Base-by-base conservation (phyloP, 2,888 invertebrate species). In the Allolobophora icterica region DNA sequence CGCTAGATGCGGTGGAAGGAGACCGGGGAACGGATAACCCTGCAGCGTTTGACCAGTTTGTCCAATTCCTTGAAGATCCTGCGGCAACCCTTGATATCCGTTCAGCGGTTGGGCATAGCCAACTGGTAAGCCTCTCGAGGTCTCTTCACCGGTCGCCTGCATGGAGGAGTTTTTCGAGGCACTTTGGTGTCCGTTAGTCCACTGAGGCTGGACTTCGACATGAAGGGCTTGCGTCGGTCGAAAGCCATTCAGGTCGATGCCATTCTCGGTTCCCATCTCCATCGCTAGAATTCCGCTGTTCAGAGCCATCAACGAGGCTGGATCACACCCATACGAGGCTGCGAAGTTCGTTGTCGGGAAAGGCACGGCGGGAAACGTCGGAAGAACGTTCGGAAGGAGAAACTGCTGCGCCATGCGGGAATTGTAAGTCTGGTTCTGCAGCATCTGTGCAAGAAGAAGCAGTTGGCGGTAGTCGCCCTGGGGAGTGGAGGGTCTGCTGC, bases 21-120 rank as follows among this genome's bases (percentile, higher is more conserved):
- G 71, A n/a, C 71, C 71, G n/a, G 71, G 71, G n/a, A 71, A 71
- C 71, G 71, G 71, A 71, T 71, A n/a, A n/a, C 71, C 71, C 71
- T 71, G 71, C 71, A 71, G 30, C 30, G 71, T 13, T n/a, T 71
- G 71, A n/a, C 71, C 71, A 71, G n/a, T 0, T 30, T n/a, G n/a
- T 30, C 71, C 71, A 71, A n/a, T 71, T 8, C 71, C 71, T 17
- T 30, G 71, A 30, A 71, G 11, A n/a, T 71, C 71, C 5, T 71
- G 71, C 11, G 71, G 17, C 71, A 71, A n/a, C 71, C 71, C 71
- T 71, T 30, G 71, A n/a, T n/a, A 71, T n/a, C 71, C 71, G 71
- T 71, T 71, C 71, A 71, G 2, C 2, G 71, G 71, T 71, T 71
- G 71, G n/a, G 71, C 71, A 30, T 71, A n/a, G 71, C 71, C 71